Base-by-base conservation (phyloP, 2,888 invertebrate genomes). In the Dynastes hyllus region DNA sequence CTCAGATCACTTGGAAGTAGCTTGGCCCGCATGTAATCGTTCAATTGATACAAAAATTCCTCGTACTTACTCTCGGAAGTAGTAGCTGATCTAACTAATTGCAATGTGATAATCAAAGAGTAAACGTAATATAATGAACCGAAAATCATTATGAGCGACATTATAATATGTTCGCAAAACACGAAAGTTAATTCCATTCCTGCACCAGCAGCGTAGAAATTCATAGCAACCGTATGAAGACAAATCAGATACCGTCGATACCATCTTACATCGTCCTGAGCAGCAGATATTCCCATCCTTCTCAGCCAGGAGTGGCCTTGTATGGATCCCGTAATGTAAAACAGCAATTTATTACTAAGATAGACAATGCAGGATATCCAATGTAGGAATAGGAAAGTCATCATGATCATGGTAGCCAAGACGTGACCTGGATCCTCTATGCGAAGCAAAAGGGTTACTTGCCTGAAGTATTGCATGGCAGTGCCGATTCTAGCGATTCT, bases 21-120 rank as follows among this genome's bases (percentile, higher is more conserved):
- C 51, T 77, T 80, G 6, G 71, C 53, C 5, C 76, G 51, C 76
- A 78, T 78, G 45, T 71, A 80, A 53, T 76, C 80, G 53, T 71
- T 63, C 9, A 80, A 50, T 9, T 78, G 75, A 37, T 75, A 70
- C 27, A 80, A 27, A 37, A 80, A 78, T 27, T 80, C 76, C 76
- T 80, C 80, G 76, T 80, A 80, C 32, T 76, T 78, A 51, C 69
- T 78, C 40, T 80, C 80, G 6, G 80, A 76, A 8, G 75, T 73
- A 2, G 77, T 67, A 2, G 73, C 71, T 5, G 78, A 80, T 61
- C 75, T 71, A 22, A 80, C 61, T 3, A 78, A 63, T 37, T 75
- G 77, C 37, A 78, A 40, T 2, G 77, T 78, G 5, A 69, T 45
- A 8, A 80, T 69, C 2, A 80, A 37, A 4, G 73, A 65, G 37